Evolutionary conservation across 2,797 vertebrate genomes (phyloP).

Genomic region (Spinibarbus caldwelli): DNA sequence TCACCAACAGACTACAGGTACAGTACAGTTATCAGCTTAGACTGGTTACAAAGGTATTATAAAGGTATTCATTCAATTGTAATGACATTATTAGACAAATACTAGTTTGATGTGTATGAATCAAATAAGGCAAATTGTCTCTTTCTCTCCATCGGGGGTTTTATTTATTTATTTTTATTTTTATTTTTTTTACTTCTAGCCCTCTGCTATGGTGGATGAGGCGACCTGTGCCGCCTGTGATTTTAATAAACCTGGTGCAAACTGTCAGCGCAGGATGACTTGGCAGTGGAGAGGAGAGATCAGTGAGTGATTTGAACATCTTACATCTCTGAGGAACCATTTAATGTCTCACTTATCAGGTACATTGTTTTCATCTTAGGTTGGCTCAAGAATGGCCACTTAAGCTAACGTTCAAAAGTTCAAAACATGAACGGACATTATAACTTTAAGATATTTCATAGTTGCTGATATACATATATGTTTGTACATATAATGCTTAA

Average conservation of each 20-base stretch:
- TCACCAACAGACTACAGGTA: constrained; percentile 97
- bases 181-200: constrained; percentile 76
- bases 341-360: no score
- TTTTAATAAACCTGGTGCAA: constrained; percentile 94
- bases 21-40: background rate
- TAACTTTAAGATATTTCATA: no score
- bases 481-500: no score
- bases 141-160: background rate
- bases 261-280: constrained; percentile 91
- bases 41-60: no score
- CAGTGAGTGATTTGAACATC: constrained; percentile 78
- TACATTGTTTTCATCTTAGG: no score
- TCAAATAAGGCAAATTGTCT: background rate
- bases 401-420: no score
- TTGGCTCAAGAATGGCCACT: no score
- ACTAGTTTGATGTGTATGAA: background rate
- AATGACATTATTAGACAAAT: background rate
- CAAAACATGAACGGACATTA: no score
- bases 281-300: constrained; percentile 99
- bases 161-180: no score
- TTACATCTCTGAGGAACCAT: background rate
- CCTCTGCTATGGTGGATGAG: constrained; percentile 94
- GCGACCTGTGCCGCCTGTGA: constrained; percentile 95
- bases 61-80: background rate
- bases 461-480: no score